Evolutionary conservation across 2,888 invertebrate species (phyloP).

Genomic region (Drosophila cognata): DNA sequence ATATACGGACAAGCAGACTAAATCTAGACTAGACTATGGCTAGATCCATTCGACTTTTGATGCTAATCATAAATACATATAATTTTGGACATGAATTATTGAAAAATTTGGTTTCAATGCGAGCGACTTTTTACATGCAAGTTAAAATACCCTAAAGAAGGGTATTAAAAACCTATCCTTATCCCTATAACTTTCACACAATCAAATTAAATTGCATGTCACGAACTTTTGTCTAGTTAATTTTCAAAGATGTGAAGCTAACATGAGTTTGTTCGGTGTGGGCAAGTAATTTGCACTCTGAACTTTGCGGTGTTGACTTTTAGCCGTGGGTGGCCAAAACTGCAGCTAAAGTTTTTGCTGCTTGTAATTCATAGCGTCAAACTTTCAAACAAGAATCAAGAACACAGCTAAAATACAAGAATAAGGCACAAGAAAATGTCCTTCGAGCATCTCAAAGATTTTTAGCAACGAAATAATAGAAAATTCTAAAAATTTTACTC

Average conservation of each 20-base stretch:
- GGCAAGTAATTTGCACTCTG: constrained; percentile 48
- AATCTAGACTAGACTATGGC: neutral
- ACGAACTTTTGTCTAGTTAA: constrained; percentile 48
- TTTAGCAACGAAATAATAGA: neutral
- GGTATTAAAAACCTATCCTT: neutral
- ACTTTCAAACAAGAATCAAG: neutral
- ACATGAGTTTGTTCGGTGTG: constrained; percentile 8
- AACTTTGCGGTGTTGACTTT: constrained; percentile 48
- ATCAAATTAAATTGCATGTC: constrained; percentile 43
- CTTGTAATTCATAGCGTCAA: neutral
- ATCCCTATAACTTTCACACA: constrained; percentile 3
- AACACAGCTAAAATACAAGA: neutral
- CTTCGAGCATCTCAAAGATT: no score
- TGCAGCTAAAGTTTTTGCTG: constrained; percentile 11
- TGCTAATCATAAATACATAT: rapidly evolving
- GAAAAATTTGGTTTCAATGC: neutral
- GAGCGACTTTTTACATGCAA: neutral
- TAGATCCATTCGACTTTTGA: rapidly evolving
- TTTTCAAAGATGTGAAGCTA: neutral
- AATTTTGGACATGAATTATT: neutral
- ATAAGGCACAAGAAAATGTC: neutral
- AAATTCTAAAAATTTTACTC: neutral
- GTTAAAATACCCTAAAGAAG: neutral
- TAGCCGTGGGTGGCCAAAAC: neutral
- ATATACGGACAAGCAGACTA: neutral